Conservation (phyloP, 64 coral and sea anemone genomes). For the Pachyseris speciosa region DNA sequence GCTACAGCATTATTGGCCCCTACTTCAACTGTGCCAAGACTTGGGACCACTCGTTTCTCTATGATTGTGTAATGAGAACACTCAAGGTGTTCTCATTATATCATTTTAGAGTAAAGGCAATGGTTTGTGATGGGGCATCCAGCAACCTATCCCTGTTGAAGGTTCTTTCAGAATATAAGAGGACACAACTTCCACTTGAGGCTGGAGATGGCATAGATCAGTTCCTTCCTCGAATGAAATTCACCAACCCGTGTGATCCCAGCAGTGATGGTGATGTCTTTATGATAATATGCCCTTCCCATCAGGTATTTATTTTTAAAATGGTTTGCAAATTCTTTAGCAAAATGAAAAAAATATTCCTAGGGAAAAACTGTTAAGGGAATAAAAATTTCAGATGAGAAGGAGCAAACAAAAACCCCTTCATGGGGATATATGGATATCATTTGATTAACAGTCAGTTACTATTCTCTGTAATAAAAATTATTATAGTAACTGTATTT, state of each 20-base stretch:
- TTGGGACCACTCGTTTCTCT: slow-evolving; percentile 16
- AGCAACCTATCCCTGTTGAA: not conserved
- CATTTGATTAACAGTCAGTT: not conserved
- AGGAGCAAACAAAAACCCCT: not conserved
- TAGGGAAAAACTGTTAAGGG: not conserved
- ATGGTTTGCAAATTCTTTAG: no score
- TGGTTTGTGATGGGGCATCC: not conserved
- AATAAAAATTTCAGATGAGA: not conserved
- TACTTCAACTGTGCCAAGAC: slow-evolving; percentile 10
- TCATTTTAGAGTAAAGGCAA: not conserved
- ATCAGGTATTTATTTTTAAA: not conserved
- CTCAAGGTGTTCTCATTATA: not conserved
- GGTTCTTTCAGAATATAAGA: not conserved
- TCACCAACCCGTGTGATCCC: not conserved
- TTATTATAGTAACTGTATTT: not conserved
- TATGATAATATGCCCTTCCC: not conserved
- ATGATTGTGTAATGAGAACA: not conserved
- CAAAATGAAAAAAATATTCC: no score
- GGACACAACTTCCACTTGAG: not conserved
- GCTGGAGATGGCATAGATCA: not conserved
- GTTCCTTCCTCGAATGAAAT: not conserved
- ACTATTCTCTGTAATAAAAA: not conserved
- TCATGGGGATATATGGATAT: not conserved
- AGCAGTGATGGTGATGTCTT: not conserved
- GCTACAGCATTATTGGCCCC: slow-evolving; percentile 33